A percentile compares a stretch with the other conserved stretches of the same genome.
Evolutionary conservation across 2,888 invertebrate species (phyloP).

Genomic region (Temnothorax rugatulus): DNA sequence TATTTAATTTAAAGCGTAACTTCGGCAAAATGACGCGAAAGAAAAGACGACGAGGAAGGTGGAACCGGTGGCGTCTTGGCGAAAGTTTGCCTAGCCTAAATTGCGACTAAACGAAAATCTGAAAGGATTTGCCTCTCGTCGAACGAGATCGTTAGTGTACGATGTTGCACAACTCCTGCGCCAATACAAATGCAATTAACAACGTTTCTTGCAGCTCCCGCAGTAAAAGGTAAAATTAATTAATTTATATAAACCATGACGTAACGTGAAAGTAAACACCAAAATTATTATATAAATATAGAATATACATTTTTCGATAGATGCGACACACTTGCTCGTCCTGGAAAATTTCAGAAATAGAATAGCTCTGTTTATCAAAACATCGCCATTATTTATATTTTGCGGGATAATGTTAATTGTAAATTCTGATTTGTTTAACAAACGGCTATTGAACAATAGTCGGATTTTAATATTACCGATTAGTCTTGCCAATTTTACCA

Average conservation of each 20-base stretch:
- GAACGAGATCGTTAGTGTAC: slow-evolving; percentile 12
- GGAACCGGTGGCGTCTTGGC: slow-evolving; percentile 15
- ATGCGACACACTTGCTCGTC: neutral
- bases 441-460: neutral
- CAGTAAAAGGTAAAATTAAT: neutral
- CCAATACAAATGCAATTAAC: slow-evolving; percentile 22
- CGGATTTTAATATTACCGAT: neutral
- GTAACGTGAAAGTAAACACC: neutral
- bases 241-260: slow-evolving; percentile 2
- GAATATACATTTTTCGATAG: neutral
- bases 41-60: slow-evolving; percentile 16
- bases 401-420: neutral
- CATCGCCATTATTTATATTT: neutral
- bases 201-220: neutral
- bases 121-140: slow-evolving; percentile 56
- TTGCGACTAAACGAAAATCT: slow-evolving; percentile 63
- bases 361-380: neutral
- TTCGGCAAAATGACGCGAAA: slow-evolving; percentile 44
- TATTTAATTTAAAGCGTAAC: slow-evolving; percentile 67
- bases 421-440: neutral
- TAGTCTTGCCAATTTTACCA: neutral
- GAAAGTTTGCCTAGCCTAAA: slow-evolving; percentile 52
- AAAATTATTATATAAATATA: neutral
- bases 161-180: neutral
- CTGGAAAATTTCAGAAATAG: neutral